Percentiles rank a stretch among this genome's conserved stretches.
Evolutionary conservation across 2,113 vertebrate species (phyloP).

Genomic region (Silurus meridionalis): DNA sequence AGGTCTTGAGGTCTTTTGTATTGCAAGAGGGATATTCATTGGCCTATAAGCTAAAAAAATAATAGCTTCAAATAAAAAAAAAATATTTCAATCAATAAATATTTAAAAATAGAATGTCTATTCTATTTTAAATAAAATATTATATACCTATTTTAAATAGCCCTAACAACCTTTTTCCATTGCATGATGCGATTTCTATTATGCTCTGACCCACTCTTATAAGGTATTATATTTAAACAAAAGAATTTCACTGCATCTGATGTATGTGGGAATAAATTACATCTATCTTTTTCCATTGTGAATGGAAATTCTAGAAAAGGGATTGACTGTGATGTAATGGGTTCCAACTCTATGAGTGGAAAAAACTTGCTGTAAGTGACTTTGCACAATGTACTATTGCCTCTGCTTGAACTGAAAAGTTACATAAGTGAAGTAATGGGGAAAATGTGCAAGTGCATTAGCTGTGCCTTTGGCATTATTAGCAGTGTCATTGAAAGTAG

Average conservation of each 20-base stretch:
- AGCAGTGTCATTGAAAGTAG: neutral
- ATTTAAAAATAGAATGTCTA: neutral
- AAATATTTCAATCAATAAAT: neutral
- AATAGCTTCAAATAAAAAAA: neutral
- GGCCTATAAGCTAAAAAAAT: too few relatives aligned
- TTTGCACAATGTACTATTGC: neutral
- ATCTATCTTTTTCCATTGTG: neutral
- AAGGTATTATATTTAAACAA: neutral
- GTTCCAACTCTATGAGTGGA: neutral
- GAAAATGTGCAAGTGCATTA: neutral
- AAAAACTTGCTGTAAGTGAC: neutral
- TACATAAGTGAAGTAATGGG: neutral
- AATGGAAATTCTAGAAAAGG: neutral
- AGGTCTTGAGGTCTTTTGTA: too few relatives aligned
- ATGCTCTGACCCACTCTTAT: neutral
- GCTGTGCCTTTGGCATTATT: neutral
- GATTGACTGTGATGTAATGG: neutral
- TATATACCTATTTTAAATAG: neutral
- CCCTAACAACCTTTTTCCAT: neutral
- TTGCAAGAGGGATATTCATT: too few relatives aligned
- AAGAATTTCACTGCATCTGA: neutral
- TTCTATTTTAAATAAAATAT: neutral
- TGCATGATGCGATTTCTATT: neutral
- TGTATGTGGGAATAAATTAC: neutral
- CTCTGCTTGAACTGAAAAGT: neutral